Evolutionary conservation across 2,888 invertebrate genomes (phyloP).

Genomic region (Agelastica alni): DNA sequence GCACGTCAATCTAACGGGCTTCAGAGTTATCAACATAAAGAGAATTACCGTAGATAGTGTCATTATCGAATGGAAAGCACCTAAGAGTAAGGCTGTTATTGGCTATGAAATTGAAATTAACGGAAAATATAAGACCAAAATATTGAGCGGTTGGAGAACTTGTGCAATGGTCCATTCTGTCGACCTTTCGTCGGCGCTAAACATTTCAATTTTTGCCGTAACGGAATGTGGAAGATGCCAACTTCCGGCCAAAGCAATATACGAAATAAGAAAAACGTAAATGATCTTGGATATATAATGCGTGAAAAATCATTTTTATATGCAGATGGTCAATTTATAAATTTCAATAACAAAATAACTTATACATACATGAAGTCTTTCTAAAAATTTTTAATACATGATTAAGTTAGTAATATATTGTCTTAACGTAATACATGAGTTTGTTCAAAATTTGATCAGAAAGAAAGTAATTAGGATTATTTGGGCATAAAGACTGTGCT

Average conservation of each 20-base stretch:
- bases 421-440: too few species aligned
- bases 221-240: slow-evolving; percentile 41
- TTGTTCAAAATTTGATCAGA: too few species aligned
- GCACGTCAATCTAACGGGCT: slow-evolving; percentile 35
- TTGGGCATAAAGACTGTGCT: too few species aligned
- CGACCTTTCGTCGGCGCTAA: slow-evolving; percentile 39
- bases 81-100: slow-evolving; percentile 32
- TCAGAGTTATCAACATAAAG: slow-evolving; percentile 43
- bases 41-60: slow-evolving; percentile 45
- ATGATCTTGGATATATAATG: too few species aligned
- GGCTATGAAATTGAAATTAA: slow-evolving; percentile 47
- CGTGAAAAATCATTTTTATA: too few species aligned
- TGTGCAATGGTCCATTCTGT: slow-evolving; percentile 44
- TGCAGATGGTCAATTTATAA: background rate
- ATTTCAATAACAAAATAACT: too few species aligned
- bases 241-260: slow-evolving; percentile 46
- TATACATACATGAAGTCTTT: too few species aligned
- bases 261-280: slow-evolving; percentile 38
- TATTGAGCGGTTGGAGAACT: slow-evolving; percentile 43
- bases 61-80: slow-evolving; percentile 43
- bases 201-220: slow-evolving; percentile 44
- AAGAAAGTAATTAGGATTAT: too few species aligned
- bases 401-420: too few species aligned
- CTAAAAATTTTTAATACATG: too few species aligned
- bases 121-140: slow-evolving; percentile 40